Evolutionary conservation across 2,888 invertebrate species (phyloP).

Genomic region (Phyllotreta striolata): DNA sequence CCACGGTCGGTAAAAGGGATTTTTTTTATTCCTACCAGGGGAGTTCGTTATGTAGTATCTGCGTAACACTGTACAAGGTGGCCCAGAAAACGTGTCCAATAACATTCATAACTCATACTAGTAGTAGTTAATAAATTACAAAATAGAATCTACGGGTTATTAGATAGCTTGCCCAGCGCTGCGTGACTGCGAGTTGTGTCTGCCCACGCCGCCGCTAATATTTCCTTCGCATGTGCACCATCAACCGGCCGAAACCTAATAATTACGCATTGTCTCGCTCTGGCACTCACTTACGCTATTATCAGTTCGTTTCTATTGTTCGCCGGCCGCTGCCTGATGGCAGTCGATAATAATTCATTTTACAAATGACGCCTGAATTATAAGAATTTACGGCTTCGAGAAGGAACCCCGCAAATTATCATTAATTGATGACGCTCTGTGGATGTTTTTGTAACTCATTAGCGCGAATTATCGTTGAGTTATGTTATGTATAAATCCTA

Average conservation of each 20-base stretch:
- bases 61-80: no score
- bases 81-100: no score
- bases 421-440: conserved; percentile 37
- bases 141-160: no score
- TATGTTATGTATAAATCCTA: conserved; percentile 19
- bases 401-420: conserved; percentile 34
- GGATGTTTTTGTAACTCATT: conserved; percentile 37
- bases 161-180: not conserved
- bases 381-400: conserved; percentile 35
- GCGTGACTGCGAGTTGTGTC: conserved; percentile 48
- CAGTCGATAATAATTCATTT: conserved; percentile 39
- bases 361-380: conserved; percentile 37
- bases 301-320: conserved; percentile 44
- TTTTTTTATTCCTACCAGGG: conserved; percentile 15
- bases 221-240: conserved; percentile 54
- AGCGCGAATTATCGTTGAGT: conserved; percentile 22
- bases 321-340: conserved; percentile 33
- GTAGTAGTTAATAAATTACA: no score
- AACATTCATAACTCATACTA: no score
- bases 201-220: conserved; percentile 47
- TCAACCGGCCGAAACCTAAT: conserved; percentile 47
- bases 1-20: conserved; percentile 19
- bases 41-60: no score
- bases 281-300: conserved; percentile 54
- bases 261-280: conserved; percentile 55